Evolutionary conservation across 2,113 vertebrate genomes (phyloP).

Genomic region (Arvicanthis niloticus): DNA sequence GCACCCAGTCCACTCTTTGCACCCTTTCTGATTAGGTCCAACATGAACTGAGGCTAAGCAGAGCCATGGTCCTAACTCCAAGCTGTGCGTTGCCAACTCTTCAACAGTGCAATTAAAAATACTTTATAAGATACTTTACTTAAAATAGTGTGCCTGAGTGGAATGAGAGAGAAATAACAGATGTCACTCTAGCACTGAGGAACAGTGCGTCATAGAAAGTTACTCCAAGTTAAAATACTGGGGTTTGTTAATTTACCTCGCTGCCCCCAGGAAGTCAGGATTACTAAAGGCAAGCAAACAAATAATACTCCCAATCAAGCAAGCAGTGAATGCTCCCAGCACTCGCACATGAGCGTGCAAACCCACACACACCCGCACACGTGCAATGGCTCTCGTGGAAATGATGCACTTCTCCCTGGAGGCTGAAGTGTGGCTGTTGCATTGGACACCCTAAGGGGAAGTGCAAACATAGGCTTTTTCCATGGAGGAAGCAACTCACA

Average conservation of each 20-base stretch:
- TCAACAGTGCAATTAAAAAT: background rate
- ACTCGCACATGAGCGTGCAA: background rate
- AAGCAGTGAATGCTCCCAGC: background rate
- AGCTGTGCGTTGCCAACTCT: accelerated
- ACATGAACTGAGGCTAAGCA: background rate
- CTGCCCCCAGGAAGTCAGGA: background rate
- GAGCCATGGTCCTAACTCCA: background rate
- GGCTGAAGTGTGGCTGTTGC: too few species aligned
- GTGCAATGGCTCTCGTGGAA: background rate
- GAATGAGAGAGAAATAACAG: background rate
- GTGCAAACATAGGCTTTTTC: background rate
- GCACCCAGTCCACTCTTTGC: background rate
- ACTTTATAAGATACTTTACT: too few species aligned
- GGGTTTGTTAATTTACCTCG: background rate
- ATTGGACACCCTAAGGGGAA: background rate
- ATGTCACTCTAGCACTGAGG: too few species aligned
- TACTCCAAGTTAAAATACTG: background rate
- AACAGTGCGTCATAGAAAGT: background rate
- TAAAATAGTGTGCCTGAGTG: background rate
- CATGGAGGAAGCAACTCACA: too few species aligned
- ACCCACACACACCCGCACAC: background rate
- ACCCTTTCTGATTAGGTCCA: background rate
- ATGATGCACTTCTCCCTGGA: background rate
- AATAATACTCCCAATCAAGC: background rate
- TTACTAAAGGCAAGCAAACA: background rate